Conservation (phyloP, 2,113 vertebrate genomes). For the Indri indri region DNA sequence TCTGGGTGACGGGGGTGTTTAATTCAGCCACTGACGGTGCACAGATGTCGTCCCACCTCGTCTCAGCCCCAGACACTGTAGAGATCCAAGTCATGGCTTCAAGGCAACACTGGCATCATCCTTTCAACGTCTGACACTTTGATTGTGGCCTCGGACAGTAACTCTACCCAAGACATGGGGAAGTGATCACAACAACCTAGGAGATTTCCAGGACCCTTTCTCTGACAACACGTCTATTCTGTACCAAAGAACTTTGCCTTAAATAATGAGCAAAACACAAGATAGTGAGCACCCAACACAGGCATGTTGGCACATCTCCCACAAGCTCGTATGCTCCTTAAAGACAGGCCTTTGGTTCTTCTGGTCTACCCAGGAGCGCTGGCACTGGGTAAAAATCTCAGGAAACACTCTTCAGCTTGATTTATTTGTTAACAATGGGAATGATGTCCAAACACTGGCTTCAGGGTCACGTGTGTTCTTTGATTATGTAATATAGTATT, state of each 20-base stretch:
- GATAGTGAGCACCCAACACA: neutral
- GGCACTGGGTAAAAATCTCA: neutral
- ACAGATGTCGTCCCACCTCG: no score
- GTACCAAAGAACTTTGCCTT: neutral
- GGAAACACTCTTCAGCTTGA: neutral
- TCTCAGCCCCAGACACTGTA: neutral
- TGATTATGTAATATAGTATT: neutral
- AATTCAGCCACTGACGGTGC: neutral
- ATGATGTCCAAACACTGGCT: neutral
- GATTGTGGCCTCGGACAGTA: neutral
- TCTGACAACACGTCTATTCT: neutral
- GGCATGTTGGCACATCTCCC: no score
- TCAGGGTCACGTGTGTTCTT: neutral
- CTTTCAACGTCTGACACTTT: neutral
- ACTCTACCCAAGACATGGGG: neutral
- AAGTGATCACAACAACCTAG: neutral
- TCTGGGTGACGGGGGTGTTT: neutral
- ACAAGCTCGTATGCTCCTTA: neutral
- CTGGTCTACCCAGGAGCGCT: neutral
- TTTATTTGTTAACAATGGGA: neutral
- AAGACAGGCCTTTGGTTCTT: neutral
- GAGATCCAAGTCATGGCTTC: neutral
- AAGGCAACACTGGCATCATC: neutral
- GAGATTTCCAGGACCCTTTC: neutral
- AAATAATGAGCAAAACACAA: neutral